These are phyloP conservation scores for Plecturocebus donacophilus DNA, from an alignment of 2,113 vertebrate genomes.

Conservation along the genomic window DNA sequence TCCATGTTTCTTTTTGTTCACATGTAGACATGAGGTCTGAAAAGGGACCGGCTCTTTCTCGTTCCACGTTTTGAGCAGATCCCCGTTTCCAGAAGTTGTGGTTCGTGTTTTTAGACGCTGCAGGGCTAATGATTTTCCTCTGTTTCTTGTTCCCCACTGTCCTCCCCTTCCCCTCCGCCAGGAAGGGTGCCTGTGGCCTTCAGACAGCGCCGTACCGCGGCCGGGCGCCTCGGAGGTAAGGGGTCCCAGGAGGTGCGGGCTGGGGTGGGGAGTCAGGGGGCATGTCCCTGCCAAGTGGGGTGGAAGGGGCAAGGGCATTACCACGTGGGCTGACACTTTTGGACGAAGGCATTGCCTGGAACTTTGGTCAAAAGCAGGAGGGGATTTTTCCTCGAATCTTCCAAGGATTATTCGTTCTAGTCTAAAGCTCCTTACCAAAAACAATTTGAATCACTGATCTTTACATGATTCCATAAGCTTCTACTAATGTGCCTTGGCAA, in stretches of 20 bases:
- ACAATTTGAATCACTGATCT: neutral
- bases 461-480: neutral
- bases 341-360: neutral
- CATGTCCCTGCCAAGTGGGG: no score
- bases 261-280: neutral
- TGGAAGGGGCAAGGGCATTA: neutral
- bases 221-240: constrained; percentile 89
- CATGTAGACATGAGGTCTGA: neutral
- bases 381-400: neutral
- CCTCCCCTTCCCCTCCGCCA: constrained; percentile 65
- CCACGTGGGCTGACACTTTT: neutral
- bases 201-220: constrained; percentile 84
- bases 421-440: neutral
- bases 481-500: neutral
- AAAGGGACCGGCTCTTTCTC: neutral
- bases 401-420: neutral
- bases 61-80: neutral
- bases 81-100: neutral
- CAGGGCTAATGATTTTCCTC: constrained; percentile 66
- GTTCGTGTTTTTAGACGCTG: neutral
- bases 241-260: neutral
- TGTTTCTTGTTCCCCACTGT: constrained; percentile 2
- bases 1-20: neutral
- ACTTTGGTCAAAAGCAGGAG: neutral
- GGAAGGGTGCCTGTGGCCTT: constrained; percentile 92